Evolutionary conservation across 2,113 vertebrate species (phyloP), one percentile per base, ranked within the genome.

Genomic region (Caranx melampygus): DNA sequence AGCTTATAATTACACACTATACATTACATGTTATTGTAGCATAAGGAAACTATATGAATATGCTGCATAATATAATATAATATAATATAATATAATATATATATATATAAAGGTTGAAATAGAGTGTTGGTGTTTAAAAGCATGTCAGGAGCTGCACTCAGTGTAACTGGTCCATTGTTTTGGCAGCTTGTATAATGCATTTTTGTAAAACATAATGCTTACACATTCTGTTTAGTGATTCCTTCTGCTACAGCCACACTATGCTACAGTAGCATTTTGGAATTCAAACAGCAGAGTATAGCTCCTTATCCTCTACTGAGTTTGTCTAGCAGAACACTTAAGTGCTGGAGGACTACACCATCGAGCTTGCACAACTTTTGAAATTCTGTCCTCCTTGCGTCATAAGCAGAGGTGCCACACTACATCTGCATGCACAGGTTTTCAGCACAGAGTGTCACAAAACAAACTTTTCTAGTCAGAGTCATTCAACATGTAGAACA

Each of bases 1-100:
- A 66, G 61, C 44, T 63, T 58, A 57, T 80, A 67, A 87, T 89
- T 83, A 67, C 34, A 63, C 58, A 33, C n/a, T 31, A 26, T 26
- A 51, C 42, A 67, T 33, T 20, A 44, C 55, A 63, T 60, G 52
- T 64, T 33, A 40, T 40, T 63, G 68, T 45, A 51, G 63, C 35
- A 79, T 64, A 26, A 67, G 51, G 37, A 68, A 45, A 54, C 44
- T 26, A 34, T 65, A 44, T 57, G 57, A 45, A 15, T 61, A 5
- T 8, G 9, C 21, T 75, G 5, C 20, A 18, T 42, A 42, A 66
- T 54, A 21, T 62, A 71, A 49, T 49, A 49, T 37, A 20, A 51
- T 54, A 63, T 12, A 5, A 66, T 54, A 21, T 65, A 71, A 49
- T 49, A 49, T 42, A 20, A 51, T 54, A 67, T 14, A 49, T 49